Evolutionary conservation across 2,888 invertebrate genomes (phyloP).

Genomic region (Melieria omissa): DNA sequence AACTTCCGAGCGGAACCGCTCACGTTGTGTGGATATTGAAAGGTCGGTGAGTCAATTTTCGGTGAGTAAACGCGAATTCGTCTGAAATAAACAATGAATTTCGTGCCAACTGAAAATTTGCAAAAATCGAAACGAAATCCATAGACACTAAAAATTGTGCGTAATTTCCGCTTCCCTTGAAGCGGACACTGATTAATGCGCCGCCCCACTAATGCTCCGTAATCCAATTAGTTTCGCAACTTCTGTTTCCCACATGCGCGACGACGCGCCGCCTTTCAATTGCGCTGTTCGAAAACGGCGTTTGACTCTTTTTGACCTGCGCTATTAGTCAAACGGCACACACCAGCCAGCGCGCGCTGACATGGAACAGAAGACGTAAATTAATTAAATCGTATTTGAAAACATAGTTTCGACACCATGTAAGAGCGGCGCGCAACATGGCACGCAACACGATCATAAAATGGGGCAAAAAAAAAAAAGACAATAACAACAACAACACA

Average conservation of each 20-base stretch:
- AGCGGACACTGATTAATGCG: neutral
- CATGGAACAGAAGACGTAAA: slow-evolving; percentile 17
- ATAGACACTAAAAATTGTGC: slow-evolving; percentile 9
- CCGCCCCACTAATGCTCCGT: slow-evolving; percentile 10
- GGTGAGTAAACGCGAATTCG: neutral
- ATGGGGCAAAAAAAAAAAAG: neutral
- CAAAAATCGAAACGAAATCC: neutral
- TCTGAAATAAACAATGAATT: neutral
- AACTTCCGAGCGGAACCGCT: too few species aligned
- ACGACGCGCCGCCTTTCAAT: too few species aligned
- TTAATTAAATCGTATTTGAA: slow-evolving; percentile 28
- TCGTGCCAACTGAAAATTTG: neutral
- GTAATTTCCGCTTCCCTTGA: slow-evolving; percentile 16
- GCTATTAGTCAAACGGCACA: slow-evolving; percentile 11
- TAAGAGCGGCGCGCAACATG: slow-evolving; percentile 29
- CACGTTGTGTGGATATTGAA: neutral
- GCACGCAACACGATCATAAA: slow-evolving; percentile 35
- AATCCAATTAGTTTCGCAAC: slow-evolving; percentile 28
- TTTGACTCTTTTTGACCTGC: slow-evolving; percentile 24
- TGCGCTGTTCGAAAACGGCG: neutral
- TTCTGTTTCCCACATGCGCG: slow-evolving; percentile 6
- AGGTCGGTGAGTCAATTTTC: neutral
- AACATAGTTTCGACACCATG: slow-evolving; percentile 29
- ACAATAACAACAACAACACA: neutral
- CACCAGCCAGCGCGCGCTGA: neutral